These are phyloP conservation scores for Smittia sp. DNA, from an alignment of 2,888 invertebrate genomes.

Conservation along the genomic window DNA sequence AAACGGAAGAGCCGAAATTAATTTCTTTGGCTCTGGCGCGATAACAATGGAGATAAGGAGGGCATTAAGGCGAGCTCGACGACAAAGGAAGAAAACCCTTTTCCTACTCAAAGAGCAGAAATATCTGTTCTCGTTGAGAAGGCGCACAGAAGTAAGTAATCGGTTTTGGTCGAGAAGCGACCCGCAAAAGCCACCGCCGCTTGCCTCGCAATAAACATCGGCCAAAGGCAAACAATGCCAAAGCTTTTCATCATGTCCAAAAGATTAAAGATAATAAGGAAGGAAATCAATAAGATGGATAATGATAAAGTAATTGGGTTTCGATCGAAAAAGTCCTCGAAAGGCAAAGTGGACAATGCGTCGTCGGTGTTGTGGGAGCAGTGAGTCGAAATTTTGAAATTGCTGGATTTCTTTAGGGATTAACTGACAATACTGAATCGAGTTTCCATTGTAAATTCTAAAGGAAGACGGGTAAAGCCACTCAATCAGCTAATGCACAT, in stretches of 20 bases:
- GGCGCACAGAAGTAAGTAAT: neutral
- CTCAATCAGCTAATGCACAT: conserved; percentile 2
- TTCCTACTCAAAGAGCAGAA: neutral
- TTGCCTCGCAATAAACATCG: neutral
- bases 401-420: neutral
- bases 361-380: neutral
- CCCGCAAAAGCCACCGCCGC: neutral
- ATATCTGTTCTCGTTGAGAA: neutral
- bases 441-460: neutral
- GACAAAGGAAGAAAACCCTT: conserved; percentile 23
- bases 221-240: conserved; percentile 29
- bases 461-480: neutral
- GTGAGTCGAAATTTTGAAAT: neutral
- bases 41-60: conserved; percentile 17
- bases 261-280: conserved; percentile 25
- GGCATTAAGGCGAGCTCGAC: conserved; percentile 19
- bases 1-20: conserved; percentile 19
- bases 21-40: conserved; percentile 10
- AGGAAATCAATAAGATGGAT: conserved; percentile 32
- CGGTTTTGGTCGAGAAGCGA: neutral
- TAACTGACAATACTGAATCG: neutral
- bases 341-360: neutral
- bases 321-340: neutral
- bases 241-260: conserved; percentile 14
- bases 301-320: conserved; percentile 37